Evolutionary conservation across 1,140 invertebrate species (phyloP).

Genomic region (Caerostris darwini): DNA sequence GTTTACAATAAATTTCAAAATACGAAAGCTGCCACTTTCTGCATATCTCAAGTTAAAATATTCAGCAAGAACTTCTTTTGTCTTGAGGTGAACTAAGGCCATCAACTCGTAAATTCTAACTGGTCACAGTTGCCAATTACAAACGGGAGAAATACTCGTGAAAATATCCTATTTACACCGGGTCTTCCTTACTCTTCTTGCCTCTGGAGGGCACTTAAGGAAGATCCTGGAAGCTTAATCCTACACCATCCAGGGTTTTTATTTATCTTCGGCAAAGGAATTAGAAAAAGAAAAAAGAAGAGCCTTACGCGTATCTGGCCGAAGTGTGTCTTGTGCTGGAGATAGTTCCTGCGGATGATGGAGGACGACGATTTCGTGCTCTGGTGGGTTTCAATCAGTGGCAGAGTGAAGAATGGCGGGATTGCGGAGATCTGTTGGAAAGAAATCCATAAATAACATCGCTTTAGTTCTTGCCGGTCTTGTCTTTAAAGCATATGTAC

Average conservation of each 20-base stretch:
- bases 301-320: background rate
- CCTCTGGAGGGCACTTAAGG: conserved; percentile 16
- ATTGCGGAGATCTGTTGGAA: background rate
- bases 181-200: too few relatives aligned
- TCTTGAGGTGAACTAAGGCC: too few relatives aligned
- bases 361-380: background rate
- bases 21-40: too few relatives aligned
- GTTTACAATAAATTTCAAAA: too few relatives aligned
- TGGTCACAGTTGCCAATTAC: too few relatives aligned
- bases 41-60: too few relatives aligned
- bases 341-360: background rate
- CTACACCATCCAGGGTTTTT: background rate
- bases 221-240: conserved; percentile 29
- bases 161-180: too few relatives aligned
- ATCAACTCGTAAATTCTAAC: too few relatives aligned
- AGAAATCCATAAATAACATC: background rate
- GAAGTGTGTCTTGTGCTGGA: background rate
- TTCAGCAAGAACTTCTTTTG: too few relatives aligned
- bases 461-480: background rate
- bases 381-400: background rate
- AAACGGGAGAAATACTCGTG: too few relatives aligned
- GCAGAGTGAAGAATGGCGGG: background rate
- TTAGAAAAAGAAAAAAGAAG: background rate
- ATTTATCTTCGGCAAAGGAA: background rate
- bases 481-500: background rate